phyloP scores from a whole-genome alignment of 1,140 invertebrate species.

The Popillia japonica region DNA sequence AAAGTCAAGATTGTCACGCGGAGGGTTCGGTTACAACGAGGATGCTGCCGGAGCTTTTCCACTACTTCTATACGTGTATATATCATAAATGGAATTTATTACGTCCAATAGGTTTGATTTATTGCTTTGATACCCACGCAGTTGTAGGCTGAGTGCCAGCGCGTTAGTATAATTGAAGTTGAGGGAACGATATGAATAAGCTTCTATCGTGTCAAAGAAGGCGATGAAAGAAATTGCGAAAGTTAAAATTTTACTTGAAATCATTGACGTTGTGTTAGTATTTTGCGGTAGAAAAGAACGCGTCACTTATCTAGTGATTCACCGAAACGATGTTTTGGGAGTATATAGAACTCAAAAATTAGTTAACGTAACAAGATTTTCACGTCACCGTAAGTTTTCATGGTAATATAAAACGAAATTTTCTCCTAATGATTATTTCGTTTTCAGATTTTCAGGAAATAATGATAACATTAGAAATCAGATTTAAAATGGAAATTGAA shows the following conservation, averaged over 20 bases:
- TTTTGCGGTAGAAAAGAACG: too few relatives aligned
- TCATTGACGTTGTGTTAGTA: too few relatives aligned
- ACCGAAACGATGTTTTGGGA: too few relatives aligned
- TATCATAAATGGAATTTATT: conserved; percentile 36
- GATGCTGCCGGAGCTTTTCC: neutral
- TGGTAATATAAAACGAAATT: too few relatives aligned
- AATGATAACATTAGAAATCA: too few relatives aligned
- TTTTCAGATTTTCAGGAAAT: too few relatives aligned
- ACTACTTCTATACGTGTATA: conserved; percentile 17
- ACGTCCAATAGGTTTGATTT: conserved; percentile 31
- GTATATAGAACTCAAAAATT: neutral
- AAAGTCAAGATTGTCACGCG: neutral
- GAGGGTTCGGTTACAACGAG: neutral
- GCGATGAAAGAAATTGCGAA: neutral
- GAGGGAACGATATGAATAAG: neutral
- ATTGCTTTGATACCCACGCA: neutral
- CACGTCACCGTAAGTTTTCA: too few relatives aligned
- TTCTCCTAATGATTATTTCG: too few relatives aligned
- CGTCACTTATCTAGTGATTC: too few relatives aligned
- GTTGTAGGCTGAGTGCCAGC: neutral
- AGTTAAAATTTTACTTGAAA: neutral
- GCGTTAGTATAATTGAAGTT: neutral
- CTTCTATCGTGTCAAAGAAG: neutral
- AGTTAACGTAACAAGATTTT: too few relatives aligned
- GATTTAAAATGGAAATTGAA: too few relatives aligned